Percentiles rank a stretch among this genome's conserved stretches.
Evolutionary conservation across 2,888 invertebrate genomes (phyloP).

Genomic region (Latrodectus hesperus): DNA sequence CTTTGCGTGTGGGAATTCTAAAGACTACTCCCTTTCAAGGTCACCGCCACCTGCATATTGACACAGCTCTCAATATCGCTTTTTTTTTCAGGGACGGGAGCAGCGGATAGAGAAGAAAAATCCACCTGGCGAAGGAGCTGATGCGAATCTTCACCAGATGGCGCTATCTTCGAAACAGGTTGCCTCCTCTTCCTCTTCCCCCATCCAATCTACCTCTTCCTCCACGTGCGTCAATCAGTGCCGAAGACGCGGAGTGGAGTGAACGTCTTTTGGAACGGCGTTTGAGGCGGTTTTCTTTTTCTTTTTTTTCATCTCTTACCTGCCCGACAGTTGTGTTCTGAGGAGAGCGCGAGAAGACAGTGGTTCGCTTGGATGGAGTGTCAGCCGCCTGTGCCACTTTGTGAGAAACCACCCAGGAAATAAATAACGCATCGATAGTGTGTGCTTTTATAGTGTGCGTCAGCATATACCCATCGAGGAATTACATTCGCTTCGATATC

Average conservation of each 20-base stretch:
- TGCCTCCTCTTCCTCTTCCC: conserved; percentile 28
- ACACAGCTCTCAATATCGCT: too few species aligned
- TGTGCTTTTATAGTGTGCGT: too few species aligned
- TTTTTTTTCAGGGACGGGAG: too few species aligned
- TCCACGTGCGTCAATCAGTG: conserved; percentile 58
- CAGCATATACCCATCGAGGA: too few species aligned
- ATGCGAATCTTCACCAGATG: conserved; percentile 32
- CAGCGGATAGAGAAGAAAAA: neutral
- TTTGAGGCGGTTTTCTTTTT: conserved; percentile 1
- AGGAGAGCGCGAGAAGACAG: neutral
- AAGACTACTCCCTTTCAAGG: too few species aligned
- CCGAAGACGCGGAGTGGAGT: conserved; percentile 9
- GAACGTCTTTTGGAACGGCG: neutral
- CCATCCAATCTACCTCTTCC: conserved; percentile 15
- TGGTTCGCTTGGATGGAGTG: neutral
- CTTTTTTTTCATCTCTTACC: neutral
- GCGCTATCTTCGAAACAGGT: conserved; percentile 54
- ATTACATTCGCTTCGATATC: too few species aligned
- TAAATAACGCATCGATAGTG: neutral
- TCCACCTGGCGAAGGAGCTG: neutral
- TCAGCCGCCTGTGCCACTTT: neutral
- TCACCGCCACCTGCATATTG: too few species aligned
- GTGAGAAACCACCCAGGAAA: neutral
- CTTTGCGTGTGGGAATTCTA: too few species aligned
- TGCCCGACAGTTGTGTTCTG: too few species aligned